Percentiles rank a stretch among this genome's conserved stretches.
Evolutionary conservation across 2,797 vertebrate genomes (phyloP).

Genomic region (Babyrousa celebensis): DNA sequence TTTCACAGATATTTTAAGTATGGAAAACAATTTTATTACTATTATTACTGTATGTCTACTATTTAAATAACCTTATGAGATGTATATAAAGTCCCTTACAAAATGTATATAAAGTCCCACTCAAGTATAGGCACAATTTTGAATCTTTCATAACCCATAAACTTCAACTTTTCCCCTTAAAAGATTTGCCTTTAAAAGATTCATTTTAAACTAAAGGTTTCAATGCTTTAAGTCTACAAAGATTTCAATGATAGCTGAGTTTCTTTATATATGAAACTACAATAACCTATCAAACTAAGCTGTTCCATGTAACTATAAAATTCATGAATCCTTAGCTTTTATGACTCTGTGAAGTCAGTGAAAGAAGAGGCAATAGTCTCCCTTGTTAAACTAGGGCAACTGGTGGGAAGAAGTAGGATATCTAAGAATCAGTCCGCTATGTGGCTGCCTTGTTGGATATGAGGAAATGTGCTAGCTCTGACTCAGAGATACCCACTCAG

Average conservation of each 20-base stretch:
- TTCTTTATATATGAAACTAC: not conserved
- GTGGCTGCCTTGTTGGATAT: not conserved
- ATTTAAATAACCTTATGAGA: slow-evolving; percentile 25
- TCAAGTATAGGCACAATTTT: not conserved
- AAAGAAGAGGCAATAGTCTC: not conserved
- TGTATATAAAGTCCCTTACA: not conserved
- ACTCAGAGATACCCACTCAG: not conserved
- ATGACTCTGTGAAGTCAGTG: not conserved
- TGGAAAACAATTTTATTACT: not conserved
- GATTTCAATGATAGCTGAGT: not conserved
- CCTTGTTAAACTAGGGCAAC: not conserved
- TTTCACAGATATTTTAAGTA: not conserved
- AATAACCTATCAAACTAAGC: not conserved
- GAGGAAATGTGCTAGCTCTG: not conserved
- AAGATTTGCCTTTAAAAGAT: not conserved
- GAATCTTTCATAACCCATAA: slow-evolving; percentile 47
- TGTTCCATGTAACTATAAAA: not conserved
- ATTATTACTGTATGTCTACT: not conserved
- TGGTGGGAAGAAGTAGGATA: not conserved
- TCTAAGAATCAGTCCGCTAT: not conserved
- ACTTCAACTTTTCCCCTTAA: not conserved
- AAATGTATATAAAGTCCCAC: too few species aligned
- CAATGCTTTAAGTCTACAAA: slow-evolving; percentile 10
- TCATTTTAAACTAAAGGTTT: slow-evolving; percentile 25
- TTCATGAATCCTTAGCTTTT: not conserved